phyloP scores from a whole-genome alignment of 2,888 invertebrate genomes.

The Hanleya hanleyi region DNA sequence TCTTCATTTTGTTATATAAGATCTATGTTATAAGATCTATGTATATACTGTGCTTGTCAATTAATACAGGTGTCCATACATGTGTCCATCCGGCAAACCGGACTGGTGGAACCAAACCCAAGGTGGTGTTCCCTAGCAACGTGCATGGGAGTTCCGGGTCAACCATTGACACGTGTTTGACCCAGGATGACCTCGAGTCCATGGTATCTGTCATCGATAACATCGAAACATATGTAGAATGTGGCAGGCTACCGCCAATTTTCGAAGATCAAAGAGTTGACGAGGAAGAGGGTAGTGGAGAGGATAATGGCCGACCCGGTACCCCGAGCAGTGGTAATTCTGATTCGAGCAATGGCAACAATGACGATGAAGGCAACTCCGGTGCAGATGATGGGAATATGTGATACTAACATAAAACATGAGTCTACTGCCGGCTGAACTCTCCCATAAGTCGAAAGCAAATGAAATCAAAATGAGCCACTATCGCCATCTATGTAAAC shows the following conservation, averaged over 20 bases:
- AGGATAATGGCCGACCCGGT: no score
- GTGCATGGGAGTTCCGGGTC: constrained; percentile 48
- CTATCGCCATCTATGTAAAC: no score
- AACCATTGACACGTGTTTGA: constrained; percentile 49
- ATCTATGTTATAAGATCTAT: no score
- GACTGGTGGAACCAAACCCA: neutral
- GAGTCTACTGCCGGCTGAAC: no score
- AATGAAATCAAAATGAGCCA: no score
- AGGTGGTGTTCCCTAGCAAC: constrained; percentile 30
- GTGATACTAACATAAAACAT: no score
- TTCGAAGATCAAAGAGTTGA: neutral
- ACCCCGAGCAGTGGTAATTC: no score
- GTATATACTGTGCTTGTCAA: neutral
- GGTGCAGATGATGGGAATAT: no score
- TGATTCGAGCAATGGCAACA: no score
- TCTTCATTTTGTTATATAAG: neutral
- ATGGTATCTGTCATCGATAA: neutral
- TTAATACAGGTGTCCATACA: neutral
- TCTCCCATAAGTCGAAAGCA: no score
- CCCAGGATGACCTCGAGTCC: constrained; percentile 39
- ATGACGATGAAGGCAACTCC: no score
- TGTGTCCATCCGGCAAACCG: neutral
- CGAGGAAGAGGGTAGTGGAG: neutral
- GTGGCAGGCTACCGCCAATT: neutral
- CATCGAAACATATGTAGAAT: neutral